Evolutionary conservation across 2,113 vertebrate species (phyloP).

Genomic region (Poecile atricapillus): DNA sequence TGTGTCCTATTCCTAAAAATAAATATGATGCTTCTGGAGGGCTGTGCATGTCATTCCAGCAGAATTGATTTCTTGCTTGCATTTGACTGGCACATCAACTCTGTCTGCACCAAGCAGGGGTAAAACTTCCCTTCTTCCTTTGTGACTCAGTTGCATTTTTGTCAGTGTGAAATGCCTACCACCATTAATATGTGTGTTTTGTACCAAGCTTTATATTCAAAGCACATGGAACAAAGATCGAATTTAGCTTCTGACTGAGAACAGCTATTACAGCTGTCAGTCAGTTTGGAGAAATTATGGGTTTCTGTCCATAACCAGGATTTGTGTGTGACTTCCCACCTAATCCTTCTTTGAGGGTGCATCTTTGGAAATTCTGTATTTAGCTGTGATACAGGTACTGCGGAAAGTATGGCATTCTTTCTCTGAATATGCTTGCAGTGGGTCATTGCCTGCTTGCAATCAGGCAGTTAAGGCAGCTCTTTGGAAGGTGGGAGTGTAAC

Average conservation of each 20-base stretch:
- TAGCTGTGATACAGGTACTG: background rate
- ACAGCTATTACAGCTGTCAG: background rate
- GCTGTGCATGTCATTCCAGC: background rate
- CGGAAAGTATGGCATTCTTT: background rate
- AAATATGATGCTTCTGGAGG: background rate
- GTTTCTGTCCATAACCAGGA: background rate
- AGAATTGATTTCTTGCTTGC: background rate
- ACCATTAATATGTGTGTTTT: background rate
- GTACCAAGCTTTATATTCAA: background rate
- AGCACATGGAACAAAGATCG: background rate
- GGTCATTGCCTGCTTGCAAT: background rate
- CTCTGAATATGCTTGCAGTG: background rate
- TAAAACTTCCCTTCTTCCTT: background rate
- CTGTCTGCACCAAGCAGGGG: background rate
- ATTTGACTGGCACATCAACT: background rate
- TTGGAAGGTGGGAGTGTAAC: background rate
- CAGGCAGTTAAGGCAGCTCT: background rate
- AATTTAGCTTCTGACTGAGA: background rate
- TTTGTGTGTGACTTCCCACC: background rate
- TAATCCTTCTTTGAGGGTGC: background rate
- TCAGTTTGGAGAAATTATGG: background rate
- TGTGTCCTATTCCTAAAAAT: background rate
- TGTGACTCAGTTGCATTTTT: rapidly evolving
- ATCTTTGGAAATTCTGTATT: background rate
- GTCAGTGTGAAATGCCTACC: background rate